Percentiles rank a stretch among this genome's conserved stretches.
These are phyloP conservation scores for Neoscelio sp. DNA, from an alignment of 2,888 invertebrate genomes.

Conservation along the genomic window DNA sequence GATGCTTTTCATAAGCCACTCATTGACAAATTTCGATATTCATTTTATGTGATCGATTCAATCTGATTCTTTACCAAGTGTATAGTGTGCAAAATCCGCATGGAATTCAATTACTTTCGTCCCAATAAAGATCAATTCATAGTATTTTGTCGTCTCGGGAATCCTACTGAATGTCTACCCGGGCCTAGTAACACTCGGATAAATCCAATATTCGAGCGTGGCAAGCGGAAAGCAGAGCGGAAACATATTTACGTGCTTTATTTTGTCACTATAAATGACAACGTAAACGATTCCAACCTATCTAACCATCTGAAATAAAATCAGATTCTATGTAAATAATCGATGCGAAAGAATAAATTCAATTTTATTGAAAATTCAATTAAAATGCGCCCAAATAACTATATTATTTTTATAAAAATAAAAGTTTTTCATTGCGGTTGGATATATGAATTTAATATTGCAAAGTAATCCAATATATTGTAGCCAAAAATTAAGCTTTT, in stretches of 20 bases:
- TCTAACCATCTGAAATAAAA: conserved; percentile 2
- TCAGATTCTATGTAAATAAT: conserved; percentile 8
- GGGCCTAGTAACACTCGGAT: conserved; percentile 52
- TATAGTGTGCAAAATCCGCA: conserved; percentile 40
- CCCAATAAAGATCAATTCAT: conserved; percentile 57
- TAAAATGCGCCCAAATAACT: neutral
- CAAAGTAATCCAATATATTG: too few species aligned
- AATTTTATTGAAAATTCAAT: neutral
- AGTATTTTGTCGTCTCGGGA: conserved; percentile 58
- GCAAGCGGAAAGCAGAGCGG: conserved; percentile 36
- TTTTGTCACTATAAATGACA: conserved; percentile 36
- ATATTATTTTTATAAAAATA: conserved; percentile 1
- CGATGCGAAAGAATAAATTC: conserved; percentile 2
- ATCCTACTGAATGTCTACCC: conserved; percentile 47
- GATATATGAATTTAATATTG: too few species aligned
- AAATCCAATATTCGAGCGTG: conserved; percentile 44
- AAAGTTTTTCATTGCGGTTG: neutral
- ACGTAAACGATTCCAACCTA: conserved; percentile 26
- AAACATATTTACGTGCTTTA: conserved; percentile 44
- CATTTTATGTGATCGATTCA: conserved; percentile 31
- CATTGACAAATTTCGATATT: conserved; percentile 38
- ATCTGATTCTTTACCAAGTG: conserved; percentile 34
- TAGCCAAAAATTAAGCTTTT: too few species aligned
- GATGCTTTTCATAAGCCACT: conserved; percentile 35
- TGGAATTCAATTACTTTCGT: conserved; percentile 54